Base-by-base conservation (phyloP, 30 jellyfish, hydroid and myxozoan species). In the Sanderia malayensis region DNA sequence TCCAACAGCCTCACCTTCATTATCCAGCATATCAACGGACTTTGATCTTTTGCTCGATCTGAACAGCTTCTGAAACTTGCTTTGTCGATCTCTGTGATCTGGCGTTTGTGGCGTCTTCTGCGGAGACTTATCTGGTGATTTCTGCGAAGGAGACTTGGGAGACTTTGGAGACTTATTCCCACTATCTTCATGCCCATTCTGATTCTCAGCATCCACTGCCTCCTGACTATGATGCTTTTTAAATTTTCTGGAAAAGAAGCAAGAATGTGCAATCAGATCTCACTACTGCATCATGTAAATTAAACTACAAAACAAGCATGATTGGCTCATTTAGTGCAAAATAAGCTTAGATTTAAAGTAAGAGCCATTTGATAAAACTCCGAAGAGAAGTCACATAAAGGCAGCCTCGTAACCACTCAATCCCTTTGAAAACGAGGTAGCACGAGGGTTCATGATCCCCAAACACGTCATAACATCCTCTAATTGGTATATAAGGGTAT, bases 171-270 rank as follows among this genome's bases (percentile, higher is more conserved):
- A 78, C 23, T 78, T 28, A 9, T 78, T 69, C 23, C 80, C 89
- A 31, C 17, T 65, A n/a, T 66, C 89, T n/a, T n/a, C n/a, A 31
- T 78, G 82, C 15, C 82, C 89, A 78, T 78, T 78, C 60, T 78
- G 82, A 24, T 61, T 34, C 31, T 78, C 89, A 4, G 82, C 13
- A 6, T 66, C 89, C 1, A 44, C 58, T 59, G 70, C 66, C 9
- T 78, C 89, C 21, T 78, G 89, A 53, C 89, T 76, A 41, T 33
- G 46, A 61, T 64, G 49, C 46, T 78, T 78, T 69, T 65, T 78
- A 64, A 66, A 78, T 65, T 78, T 78, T 58, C 89, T 78, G 29
- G 0, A 23, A 59, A 22, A 34, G 17, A 55, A 71, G 46, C 22
- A 19, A n/a, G n/a, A n/a, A n/a, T n/a, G n/a, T n/a, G n/a, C n/a